These are phyloP conservation scores for Ips typographus DNA, from an alignment of 1,140 invertebrate genomes.

Conservation along the genomic window DNA sequence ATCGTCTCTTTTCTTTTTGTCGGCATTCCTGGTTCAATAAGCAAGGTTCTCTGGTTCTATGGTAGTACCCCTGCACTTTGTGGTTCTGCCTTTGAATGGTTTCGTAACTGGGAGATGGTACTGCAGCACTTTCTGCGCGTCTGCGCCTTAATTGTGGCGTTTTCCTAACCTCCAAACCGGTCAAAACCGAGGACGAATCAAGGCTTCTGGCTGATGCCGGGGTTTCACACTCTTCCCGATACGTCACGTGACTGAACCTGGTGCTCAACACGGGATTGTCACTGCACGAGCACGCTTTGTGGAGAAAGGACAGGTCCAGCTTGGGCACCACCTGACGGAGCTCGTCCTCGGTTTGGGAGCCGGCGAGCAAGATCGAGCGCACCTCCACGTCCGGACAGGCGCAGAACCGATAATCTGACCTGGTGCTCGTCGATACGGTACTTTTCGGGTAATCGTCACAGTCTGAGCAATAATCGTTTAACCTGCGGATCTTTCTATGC, in stretches of 20 bases:
- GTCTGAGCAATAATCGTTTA: slow-evolving; percentile 4
- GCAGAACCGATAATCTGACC: slow-evolving; percentile 24
- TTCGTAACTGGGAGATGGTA: slow-evolving; percentile 23
- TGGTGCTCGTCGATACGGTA: slow-evolving; percentile 30
- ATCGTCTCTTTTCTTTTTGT: not conserved
- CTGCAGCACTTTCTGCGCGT: not conserved
- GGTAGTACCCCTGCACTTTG: slow-evolving; percentile 24
- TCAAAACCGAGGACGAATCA: slow-evolving; percentile 20
- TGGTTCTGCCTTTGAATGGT: slow-evolving; percentile 13
- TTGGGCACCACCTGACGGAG: slow-evolving; percentile 18
- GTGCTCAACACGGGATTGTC: slow-evolving; percentile 26
- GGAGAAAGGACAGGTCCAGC: slow-evolving; percentile 29
- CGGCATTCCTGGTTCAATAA: not conserved
- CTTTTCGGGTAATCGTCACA: slow-evolving; percentile 23
- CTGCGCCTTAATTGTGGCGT: not conserved
- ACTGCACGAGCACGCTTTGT: slow-evolving; percentile 13
- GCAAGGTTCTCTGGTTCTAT: slow-evolving; percentile 5
- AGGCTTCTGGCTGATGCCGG: slow-evolving; percentile 10
- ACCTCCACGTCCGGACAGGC: not conserved
- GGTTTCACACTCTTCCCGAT: slow-evolving; percentile 27
- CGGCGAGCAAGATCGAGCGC: slow-evolving; percentile 3
- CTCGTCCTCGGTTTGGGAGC: slow-evolving; percentile 23
- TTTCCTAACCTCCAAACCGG: not conserved
- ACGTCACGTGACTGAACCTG: slow-evolving; percentile 30
- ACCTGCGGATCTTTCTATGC: slow-evolving; percentile 14